Conservation (phyloP, 2,888 invertebrate genomes). For the Endomychus coccineus region DNA sequence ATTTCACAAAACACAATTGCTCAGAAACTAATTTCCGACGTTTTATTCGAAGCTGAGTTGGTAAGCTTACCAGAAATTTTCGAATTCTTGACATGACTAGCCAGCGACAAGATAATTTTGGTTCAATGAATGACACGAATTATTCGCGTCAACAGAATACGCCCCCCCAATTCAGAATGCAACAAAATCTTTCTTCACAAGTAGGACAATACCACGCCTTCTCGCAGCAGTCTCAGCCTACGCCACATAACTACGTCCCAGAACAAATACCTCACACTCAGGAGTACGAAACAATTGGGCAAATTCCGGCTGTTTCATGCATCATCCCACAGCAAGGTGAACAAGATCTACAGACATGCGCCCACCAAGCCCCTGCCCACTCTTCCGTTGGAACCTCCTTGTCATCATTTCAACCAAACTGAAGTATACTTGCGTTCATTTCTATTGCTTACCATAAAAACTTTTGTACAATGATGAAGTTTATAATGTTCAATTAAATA, state of each 20-base stretch:
- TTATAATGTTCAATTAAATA: too few relatives aligned
- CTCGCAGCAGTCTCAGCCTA: slow-evolving; percentile 19
- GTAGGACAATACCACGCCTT: slow-evolving; percentile 15
- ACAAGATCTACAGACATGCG: slow-evolving; percentile 18
- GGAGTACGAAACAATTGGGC: slow-evolving; percentile 20
- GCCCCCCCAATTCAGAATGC: slow-evolving; percentile 6
- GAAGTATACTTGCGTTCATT: slow-evolving; percentile 19
- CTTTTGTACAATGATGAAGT: slow-evolving; percentile 10
- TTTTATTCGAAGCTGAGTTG: slow-evolving; percentile 20
- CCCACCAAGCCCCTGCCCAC: slow-evolving; percentile 13
- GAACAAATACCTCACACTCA: slow-evolving; percentile 18
- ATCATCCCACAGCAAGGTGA: slow-evolving; percentile 22
- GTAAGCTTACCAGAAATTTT: slow-evolving; percentile 21
- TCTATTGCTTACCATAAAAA: slow-evolving; percentile 16
- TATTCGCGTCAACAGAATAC: slow-evolving; percentile 15
- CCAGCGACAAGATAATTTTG: slow-evolving; percentile 21
- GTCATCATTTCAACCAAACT: slow-evolving; percentile 22
- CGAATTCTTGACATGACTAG: slow-evolving; percentile 21
- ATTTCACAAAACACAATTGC: slow-evolving; percentile 19
- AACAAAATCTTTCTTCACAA: slow-evolving; percentile 13
- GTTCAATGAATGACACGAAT: slow-evolving; percentile 16
- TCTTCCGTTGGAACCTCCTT: slow-evolving; percentile 20
- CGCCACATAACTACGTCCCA: slow-evolving; percentile 19
- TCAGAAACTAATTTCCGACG: slow-evolving; percentile 15
- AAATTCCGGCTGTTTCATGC: slow-evolving; percentile 20